Percentiles rank a stretch among this genome's conserved stretches.
Conservation (phyloP, 1,140 invertebrate genomes). For the Anastrepha obliqua region DNA sequence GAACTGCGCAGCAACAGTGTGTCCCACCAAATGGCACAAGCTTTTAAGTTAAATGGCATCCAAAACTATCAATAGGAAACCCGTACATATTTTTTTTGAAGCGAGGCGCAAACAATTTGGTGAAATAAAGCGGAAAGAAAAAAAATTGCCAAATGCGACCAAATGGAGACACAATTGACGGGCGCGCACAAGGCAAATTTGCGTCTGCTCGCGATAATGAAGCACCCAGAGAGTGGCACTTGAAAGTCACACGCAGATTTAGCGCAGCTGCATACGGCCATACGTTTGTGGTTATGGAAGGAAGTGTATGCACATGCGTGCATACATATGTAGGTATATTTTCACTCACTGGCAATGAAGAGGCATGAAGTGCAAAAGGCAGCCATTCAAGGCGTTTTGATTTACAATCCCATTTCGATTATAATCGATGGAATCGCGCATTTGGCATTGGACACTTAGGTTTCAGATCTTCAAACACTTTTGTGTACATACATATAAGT, state of each 20-base stretch:
- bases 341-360: no score
- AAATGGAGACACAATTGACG: slow-evolving; percentile 38
- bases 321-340: no score
- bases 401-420: slow-evolving; percentile 75
- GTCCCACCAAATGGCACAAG: background rate
- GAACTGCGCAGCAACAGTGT: background rate
- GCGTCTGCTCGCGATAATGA: slow-evolving; percentile 31
- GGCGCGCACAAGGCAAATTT: background rate
- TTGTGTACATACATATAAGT: background rate
- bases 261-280: background rate
- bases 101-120: slow-evolving; percentile 27
- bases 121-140: slow-evolving; percentile 8
- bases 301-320: no score
- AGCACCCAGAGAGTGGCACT: slow-evolving; percentile 19
- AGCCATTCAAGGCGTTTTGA: slow-evolving; percentile 73
- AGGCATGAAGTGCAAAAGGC: no score
- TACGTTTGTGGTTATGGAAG: no score
- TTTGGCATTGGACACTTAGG: slow-evolving; percentile 34
- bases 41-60: slow-evolving; percentile 8
- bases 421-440: slow-evolving; percentile 73
- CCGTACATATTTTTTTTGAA: background rate
- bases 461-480: background rate
- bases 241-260: slow-evolving; percentile 26
- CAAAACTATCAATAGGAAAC: slow-evolving; percentile 15
- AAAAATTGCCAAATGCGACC: slow-evolving; percentile 19